These are phyloP conservation scores for Odontomachus brunneus DNA, from an alignment of 1,140 invertebrate genomes.

Conservation along the genomic window DNA sequence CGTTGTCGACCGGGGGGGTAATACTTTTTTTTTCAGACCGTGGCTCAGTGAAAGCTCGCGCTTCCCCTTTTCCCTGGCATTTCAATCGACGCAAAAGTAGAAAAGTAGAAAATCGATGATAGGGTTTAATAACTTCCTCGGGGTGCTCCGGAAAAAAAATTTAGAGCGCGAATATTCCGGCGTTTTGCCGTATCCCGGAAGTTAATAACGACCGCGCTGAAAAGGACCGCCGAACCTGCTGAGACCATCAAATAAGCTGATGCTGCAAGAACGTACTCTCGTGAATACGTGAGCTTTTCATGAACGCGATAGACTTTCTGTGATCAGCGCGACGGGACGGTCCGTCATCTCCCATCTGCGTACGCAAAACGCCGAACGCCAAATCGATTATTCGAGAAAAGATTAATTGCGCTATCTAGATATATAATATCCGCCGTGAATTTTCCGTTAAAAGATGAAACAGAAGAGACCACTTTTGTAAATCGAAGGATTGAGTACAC, in stretches of 20 bases:
- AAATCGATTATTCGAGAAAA: constrained; percentile 19
- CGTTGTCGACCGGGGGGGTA: not conserved
- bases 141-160: not conserved
- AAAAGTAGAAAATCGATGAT: constrained; percentile 49
- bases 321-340: constrained; percentile 42
- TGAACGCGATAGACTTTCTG: constrained; percentile 60
- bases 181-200: not conserved
- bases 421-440: not conserved
- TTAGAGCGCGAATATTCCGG: not conserved
- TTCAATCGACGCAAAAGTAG: constrained; percentile 35
- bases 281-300: constrained; percentile 58
- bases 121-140: constrained; percentile 35
- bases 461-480: not conserved
- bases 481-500: not conserved
- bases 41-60: not conserved
- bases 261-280: constrained; percentile 64
- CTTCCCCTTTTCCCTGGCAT: constrained; percentile 6
- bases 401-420: not conserved
- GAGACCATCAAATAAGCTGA: constrained; percentile 62
- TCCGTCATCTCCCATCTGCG: constrained; percentile 13
- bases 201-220: constrained; percentile 66
- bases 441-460: not conserved
- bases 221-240: constrained; percentile 57
- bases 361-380: too few species aligned
- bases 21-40: constrained; percentile 16